Evolutionary conservation across 1,140 invertebrate genomes (phyloP), one percentile per base, ranked within the genome.

Genomic region (Drosophila setifemur): DNA sequence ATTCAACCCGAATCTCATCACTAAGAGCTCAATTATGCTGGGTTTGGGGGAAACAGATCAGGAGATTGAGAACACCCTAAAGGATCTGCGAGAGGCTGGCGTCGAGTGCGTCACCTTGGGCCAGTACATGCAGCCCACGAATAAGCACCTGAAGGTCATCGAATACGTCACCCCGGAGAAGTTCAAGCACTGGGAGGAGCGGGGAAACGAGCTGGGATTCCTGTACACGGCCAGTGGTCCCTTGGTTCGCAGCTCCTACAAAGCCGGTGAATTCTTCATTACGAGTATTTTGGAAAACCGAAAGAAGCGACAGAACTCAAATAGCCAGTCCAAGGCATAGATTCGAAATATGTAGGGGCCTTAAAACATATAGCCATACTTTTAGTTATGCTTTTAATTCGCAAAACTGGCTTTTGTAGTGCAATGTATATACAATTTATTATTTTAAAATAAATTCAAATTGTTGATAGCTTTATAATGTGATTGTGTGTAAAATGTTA

Each of bases 71-170:
- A 93, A 96, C 92, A 97, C 97, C 5, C 93, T 99, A 92, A 93
- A 93, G 91, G 97, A 98, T 92, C 91, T 98, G 3, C 92, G 94
- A 57, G 88, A 91, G 11, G 94, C 92, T 25, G 95, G 95, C 19
- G 98, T 99, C 0, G 98, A 99, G 89, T 99, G 98, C 90, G 77
- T 99, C 0, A 99, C 99, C 1, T 91, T 99, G 4, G 99, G 99
- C 0, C 99, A 99, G 90, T 99, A 99, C 90, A 99, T 99, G 98
- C 98, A 99, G 90, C 98, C 98, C 0, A 99, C 98, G 2, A 99
- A 98, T 89, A 93, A 95, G 43, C 98, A 99, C 92, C 91, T 99
- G 3, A 98, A 97, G 92, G 97, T 99, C 0, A 95, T 96, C 43
- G 98, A 99, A 91, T 99, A 99, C 91, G 95, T 99, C 0, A 98